Evolutionary conservation across 2,797 vertebrate genomes (phyloP).

Genomic region (Lindbergichthys nudifrons): DNA sequence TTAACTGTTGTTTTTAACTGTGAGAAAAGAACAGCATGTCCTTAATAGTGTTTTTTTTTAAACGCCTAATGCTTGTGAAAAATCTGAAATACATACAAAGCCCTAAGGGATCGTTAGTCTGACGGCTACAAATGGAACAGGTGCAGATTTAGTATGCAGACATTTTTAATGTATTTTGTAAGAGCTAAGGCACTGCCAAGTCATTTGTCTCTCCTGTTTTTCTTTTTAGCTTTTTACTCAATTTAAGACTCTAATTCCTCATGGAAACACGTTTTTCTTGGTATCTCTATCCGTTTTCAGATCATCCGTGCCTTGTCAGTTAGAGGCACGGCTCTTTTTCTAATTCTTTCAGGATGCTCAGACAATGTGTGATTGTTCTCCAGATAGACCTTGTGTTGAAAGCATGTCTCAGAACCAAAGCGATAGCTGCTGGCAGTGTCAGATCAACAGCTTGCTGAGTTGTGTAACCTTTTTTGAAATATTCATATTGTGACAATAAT

Average conservation of each 20-base stretch:
- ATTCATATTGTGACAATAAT: conserved; percentile 66
- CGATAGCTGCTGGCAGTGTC: conserved; percentile 58
- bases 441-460: conserved; percentile 53
- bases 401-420: conserved; percentile 63
- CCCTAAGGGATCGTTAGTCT: conserved; percentile 36
- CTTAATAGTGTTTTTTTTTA: neutral
- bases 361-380: conserved; percentile 64
- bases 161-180: conserved; percentile 36
- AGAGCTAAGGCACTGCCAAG: conserved; percentile 19
- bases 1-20: conserved; percentile 3
- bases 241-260: conserved; percentile 46
- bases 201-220: conserved; percentile 41
- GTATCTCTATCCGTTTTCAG: conserved; percentile 37
- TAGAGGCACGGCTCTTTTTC: conserved; percentile 51
- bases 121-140: conserved; percentile 51
- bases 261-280: conserved; percentile 38
- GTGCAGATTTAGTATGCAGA: conserved; percentile 42
- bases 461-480: conserved; percentile 56
- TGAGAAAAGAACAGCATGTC: conserved; percentile 12
- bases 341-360: conserved; percentile 52
- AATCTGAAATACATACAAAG: conserved; percentile 35
- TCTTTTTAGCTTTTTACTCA: conserved; percentile 39
- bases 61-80: conserved; percentile 24
- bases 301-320: conserved; percentile 58
- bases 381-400: conserved; percentile 63